Base-by-base conservation (phyloP, 2,797 vertebrate genomes). In the Gymnothorax javanicus region DNA sequence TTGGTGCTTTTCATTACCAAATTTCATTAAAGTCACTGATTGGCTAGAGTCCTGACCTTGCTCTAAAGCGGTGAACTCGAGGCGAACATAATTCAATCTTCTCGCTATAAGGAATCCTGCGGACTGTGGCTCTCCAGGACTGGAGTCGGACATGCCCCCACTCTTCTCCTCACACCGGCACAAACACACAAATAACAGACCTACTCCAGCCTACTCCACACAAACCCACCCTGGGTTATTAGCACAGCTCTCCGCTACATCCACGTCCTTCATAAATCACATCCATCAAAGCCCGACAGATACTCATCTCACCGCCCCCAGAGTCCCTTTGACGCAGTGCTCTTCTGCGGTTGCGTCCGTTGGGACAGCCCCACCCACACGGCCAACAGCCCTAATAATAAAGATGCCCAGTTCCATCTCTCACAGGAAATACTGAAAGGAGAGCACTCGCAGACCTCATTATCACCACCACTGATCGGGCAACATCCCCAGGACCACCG, bases 241-340 rank as follows among this genome's bases (percentile, higher is more conserved):
- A 94, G 95, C 94, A 95, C 88, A 92, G 87, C 91, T 93, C 91
- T 90, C 90, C 93, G 91, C 91, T 90, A 82, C 86, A 92, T 92
- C 64, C 92, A 91, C 92, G 85, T 93, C 91, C 92, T 92, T 90
- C 92, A 91, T 91, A 89, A 93, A 91, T 89, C 90, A 88, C 83
- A 91, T 91, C 90, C 93, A 92, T 91, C 90, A 91, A 93, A 75
- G 43, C 64, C 56, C 85, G 86, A 91, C 94, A 91, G 89, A 86
- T 27, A 86, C 71, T 90, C 92, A 90, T 88, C 89, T 94, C 90
- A 91, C 89, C 91, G 91, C 95, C 92, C 94, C 95, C 94, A 82
- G 43, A 77, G 91, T 94, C 92, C 94, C 93, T 94, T 96, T 93
- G 88, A 87, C 87, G 91, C 89, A 85, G 75, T 84, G 60, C 88